phyloP scores from a whole-genome alignment of 2,113 vertebrate genomes.

The Malurus elegans region DNA sequence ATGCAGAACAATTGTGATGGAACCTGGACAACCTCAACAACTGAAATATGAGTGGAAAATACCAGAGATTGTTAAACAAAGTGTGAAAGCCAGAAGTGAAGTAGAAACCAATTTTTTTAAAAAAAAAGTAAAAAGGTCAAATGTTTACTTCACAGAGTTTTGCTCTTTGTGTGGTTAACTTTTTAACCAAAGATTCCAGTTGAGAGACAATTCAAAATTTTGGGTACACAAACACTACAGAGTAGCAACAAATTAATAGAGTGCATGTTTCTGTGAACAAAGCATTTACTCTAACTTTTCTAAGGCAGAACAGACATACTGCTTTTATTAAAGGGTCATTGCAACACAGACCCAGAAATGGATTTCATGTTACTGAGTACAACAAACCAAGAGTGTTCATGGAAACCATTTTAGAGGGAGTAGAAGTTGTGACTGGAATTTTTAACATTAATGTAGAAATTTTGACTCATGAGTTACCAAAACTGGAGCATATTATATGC shows the following conservation, averaged over 20 bases:
- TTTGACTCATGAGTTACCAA: not conserved
- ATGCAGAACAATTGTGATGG: not conserved
- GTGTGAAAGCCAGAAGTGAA: not conserved
- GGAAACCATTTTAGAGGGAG: not conserved
- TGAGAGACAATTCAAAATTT: not conserved
- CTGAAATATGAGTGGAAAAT: not conserved
- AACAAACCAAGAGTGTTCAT: not conserved
- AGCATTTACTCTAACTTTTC: not conserved
- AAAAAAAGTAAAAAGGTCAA: not conserved
- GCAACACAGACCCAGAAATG: not conserved
- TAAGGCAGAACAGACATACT: not conserved
- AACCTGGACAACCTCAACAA: not conserved
- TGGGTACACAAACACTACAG: not conserved
- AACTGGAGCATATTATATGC: not conserved
- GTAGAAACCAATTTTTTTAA: not conserved
- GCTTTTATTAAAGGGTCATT: not conserved
- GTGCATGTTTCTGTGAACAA: not conserved
- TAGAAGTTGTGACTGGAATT: not conserved
- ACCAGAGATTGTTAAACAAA: not conserved
- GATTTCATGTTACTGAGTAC: not conserved
- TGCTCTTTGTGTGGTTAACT: not conserved
- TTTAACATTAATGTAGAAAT: not conserved
- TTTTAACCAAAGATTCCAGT: not conserved
- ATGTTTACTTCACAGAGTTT: not conserved
- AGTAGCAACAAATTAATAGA: not conserved